Base-by-base conservation (phyloP, 2,888 invertebrate genomes). In the Amitus sp. region DNA sequence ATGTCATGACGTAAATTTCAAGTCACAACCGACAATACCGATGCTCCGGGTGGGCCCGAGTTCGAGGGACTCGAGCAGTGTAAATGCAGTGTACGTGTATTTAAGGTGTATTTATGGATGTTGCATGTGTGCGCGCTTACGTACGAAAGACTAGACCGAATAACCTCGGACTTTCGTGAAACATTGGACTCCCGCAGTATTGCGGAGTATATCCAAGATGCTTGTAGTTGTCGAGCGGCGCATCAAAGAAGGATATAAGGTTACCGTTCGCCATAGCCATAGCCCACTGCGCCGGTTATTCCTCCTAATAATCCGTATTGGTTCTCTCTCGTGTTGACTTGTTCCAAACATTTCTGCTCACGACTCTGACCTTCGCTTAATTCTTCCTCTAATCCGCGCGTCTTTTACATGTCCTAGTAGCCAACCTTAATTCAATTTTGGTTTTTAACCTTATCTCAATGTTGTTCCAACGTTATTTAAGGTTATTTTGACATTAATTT, bases 201-300 rank as follows among this genome's bases (percentile, higher is more conserved):
- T 69, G 68, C 69, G 67, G 77, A 79, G 81, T 81, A 82, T n/a
- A n/a, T 80, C 80, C 78, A 74, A 79, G 76, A 77, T 74, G 74
- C 80, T 79, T 81, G 80, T 81, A 80, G 74, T 75, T 78, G 79
- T 78, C 78, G 6, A 7, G 69, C 73, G 69, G 73, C 67, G 72
- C 75, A 75, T 80, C 79, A 80, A 81, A 74, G 78, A 71, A 51
- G 72, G 73, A 72, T 77, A 76, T 78, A 78, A 73, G 73, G 74
- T 78, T 78, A 78, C 77, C 67, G n/a, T n/a, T n/a, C n/a, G 33
- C 23, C 69, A 68, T 71, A 67, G 67, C 72, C 70, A 71, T 73
- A 71, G 71, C 67, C 72, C 70, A 69, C 70, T 49, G 65, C 53
- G 62, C 63, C 60, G 65, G 70, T 74, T 76, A 75, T 73, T 73